These are phyloP conservation scores for Pyxicephalus adspersus DNA, from an alignment of 2,113 vertebrate species.

Conservation along the genomic window DNA sequence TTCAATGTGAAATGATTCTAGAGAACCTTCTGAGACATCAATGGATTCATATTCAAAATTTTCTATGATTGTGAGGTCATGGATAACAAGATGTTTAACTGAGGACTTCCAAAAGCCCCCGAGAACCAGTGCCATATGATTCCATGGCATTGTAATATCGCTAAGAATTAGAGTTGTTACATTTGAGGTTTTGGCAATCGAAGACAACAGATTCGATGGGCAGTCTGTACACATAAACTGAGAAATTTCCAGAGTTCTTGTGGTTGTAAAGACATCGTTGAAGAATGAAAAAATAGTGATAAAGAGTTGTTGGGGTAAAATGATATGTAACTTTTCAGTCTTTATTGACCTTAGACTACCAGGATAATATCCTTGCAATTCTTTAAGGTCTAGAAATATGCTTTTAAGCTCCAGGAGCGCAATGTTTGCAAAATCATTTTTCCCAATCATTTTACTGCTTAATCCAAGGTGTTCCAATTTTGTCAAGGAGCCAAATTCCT, in stretches of 20 bases:
- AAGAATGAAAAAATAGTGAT: constrained; percentile 60
- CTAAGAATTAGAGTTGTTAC: constrained; percentile 71
- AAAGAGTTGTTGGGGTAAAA: constrained; percentile 57
- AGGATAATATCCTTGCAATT: constrained; percentile 68
- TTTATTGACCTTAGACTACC: constrained; percentile 70
- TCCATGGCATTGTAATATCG: constrained; percentile 71
- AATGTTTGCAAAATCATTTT: constrained; percentile 70
- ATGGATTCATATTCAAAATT: background rate
- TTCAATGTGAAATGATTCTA: constrained; percentile 70
- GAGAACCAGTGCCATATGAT: constrained; percentile 62
- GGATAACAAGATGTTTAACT: constrained; percentile 66
- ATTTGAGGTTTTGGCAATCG: constrained; percentile 52
- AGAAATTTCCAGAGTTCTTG: constrained; percentile 69
- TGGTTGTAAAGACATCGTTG: constrained; percentile 68
- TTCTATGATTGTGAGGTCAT: constrained; percentile 62
- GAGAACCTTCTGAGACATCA: constrained; percentile 34
- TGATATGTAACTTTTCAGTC: constrained; percentile 71
- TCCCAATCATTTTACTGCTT: constrained; percentile 69
- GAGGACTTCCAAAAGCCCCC: constrained; percentile 66
- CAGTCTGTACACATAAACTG: constrained; percentile 63
- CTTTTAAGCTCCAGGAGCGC: constrained; percentile 65
- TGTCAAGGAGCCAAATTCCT: constrained; percentile 71
- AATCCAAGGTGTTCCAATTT: constrained; percentile 76
- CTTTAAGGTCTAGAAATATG: constrained; percentile 74
- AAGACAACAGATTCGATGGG: constrained; percentile 40